Evolutionary conservation across 2,888 invertebrate species (phyloP).

Genomic region (Arrhopalites spinosus): DNA sequence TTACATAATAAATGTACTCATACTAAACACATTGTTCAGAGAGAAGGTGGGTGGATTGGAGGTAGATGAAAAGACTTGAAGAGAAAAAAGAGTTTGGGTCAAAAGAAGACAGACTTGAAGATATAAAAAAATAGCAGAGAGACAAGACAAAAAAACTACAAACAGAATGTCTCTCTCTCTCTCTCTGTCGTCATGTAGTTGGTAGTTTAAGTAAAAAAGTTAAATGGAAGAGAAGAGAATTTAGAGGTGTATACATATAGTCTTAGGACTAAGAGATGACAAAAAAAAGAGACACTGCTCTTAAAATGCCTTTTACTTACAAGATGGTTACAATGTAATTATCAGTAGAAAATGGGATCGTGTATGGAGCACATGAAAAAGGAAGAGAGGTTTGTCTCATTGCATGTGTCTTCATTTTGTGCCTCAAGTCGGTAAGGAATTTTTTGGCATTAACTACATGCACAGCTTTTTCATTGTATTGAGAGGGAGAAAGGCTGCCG

Average conservation of each 20-base stretch:
- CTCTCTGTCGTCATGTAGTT: neutral
- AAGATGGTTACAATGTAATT: conserved; percentile 57
- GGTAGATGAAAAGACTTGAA: neutral
- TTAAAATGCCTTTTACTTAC: conserved; percentile 51
- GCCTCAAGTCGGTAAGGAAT: neutral
- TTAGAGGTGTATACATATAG: neutral
- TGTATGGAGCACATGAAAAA: conserved; percentile 32
- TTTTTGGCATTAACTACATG: neutral
- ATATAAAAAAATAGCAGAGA: neutral
- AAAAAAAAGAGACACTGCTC: conserved; percentile 13
- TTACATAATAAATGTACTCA: neutral
- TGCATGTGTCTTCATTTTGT: conserved; percentile 15
- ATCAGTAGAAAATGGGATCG: conserved; percentile 50
- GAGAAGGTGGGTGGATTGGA: conserved; percentile 21
- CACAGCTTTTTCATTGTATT: neutral
- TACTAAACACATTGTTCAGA: neutral
- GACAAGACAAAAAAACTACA: conserved; percentile 4
- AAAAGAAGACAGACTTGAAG: neutral
- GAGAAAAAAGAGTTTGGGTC: neutral
- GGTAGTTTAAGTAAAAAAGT: neutral
- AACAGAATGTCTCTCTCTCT: neutral
- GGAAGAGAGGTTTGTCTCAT: neutral
- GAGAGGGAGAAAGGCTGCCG: too few relatives aligned
- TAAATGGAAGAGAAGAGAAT: neutral
- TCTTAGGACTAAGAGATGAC: neutral